Evolutionary conservation across 2,113 vertebrate genomes (phyloP), one percentile per base, ranked within the genome.

Genomic region (Solea senegalensis): DNA sequence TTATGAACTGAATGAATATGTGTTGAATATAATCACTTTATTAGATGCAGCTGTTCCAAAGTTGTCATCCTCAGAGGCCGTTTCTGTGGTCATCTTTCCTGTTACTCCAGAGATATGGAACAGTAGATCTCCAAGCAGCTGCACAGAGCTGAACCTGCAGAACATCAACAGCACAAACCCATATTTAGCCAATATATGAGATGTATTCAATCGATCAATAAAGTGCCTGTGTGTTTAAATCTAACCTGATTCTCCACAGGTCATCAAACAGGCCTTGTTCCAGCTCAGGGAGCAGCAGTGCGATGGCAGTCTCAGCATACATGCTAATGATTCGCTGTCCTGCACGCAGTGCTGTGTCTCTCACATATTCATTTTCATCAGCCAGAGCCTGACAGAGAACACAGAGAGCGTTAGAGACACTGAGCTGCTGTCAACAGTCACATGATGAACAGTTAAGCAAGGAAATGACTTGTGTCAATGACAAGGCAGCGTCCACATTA

Each of bases 71-170:
- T 99, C 98, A 0, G 97, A 99, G 2, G 97, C 97, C 0, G 98
- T 99, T 89, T 99, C 98, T 14, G 98, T 99, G 27, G 98, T 99
- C 98, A 99, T 99, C 92, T 99, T 99, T 54, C 98, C 98, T 1
- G 98, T 96, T 81, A 99, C 98, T 66, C 98, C 98, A 1, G 98
- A 99, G 85, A 99, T 98, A 64, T 99, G 97, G 94, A 99, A 99
- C 0, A 99, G 84, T 57, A 99, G 95, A 82, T 99, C 98, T 74
- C 98, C 98, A 11, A 99, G 97, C 76, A 99, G 94, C 92, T 99
- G 98, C 78, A 99, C 97, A 1, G 98, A 99, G 87, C 98, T 99
- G 89, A 98, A 99, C 89, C 98, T 99, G 84, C 13, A 68, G 57
- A 49, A 4, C 61, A 65, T 58, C 74, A 51, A 63, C 13, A 52